Evolutionary conservation across 37 sponge, comb jelly and placozoan genomes (phyloP).

Genomic region (Petrosia ficiformis): DNA sequence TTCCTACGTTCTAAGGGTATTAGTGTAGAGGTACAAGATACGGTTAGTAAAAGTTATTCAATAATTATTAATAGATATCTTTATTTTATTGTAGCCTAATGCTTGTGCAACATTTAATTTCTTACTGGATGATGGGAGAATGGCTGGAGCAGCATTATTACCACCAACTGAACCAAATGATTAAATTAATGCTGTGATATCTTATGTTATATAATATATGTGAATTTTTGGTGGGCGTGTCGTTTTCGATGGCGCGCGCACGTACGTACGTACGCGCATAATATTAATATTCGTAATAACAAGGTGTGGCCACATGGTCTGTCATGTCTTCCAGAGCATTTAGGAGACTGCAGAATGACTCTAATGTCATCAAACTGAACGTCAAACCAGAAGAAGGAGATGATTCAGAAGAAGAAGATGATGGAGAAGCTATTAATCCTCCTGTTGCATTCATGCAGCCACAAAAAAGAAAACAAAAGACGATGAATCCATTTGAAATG

Average conservation of each 20-base stretch:
- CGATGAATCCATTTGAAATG: constrained; percentile 40
- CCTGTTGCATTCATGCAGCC: neutral
- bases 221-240: too few species aligned
- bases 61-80: neutral
- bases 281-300: too few species aligned
- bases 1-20: constrained; percentile 54
- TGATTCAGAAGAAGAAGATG: constrained; percentile 44
- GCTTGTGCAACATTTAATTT: constrained; percentile 91
- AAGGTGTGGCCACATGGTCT: too few species aligned
- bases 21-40: constrained; percentile 80
- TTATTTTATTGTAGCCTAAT: constrained; percentile 54
- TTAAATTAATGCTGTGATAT: too few species aligned
- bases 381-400: neutral
- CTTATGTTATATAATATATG: too few species aligned
- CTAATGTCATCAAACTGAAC: constrained; percentile 23
- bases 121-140: constrained; percentile 77
- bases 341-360: constrained; percentile 43
- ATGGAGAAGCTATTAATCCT: neutral
- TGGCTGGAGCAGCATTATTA: constrained; percentile 80
- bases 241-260: too few species aligned
- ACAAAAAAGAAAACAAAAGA: constrained; percentile 1
- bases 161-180: too few species aligned
- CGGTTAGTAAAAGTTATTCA: constrained; percentile 33
- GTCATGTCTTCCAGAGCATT: constrained; percentile 80
- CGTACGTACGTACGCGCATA: too few species aligned